A percentile compares a stretch with the other conserved stretches of the same genome.
phyloP scores from a whole-genome alignment of 2,888 invertebrate species.

The Ceramica pisi region DNA sequence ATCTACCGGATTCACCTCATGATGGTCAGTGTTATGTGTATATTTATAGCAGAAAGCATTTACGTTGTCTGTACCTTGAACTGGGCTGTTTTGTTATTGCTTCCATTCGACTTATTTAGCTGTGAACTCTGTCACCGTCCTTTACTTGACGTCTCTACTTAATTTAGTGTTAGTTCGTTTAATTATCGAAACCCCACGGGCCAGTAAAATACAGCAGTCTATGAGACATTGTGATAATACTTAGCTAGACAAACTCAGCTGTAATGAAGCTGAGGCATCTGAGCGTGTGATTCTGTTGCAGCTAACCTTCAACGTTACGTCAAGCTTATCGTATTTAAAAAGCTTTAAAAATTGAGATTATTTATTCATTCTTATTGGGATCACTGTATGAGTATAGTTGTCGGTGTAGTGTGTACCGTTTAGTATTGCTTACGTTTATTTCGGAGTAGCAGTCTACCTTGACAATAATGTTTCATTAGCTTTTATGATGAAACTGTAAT shows the following conservation, averaged over 20 bases:
- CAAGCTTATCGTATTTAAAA: slow-evolving; percentile 84
- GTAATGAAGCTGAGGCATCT: slow-evolving; percentile 64
- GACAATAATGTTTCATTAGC: slow-evolving; percentile 82
- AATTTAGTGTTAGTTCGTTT: slow-evolving; percentile 88
- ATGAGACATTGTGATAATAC: slow-evolving; percentile 89
- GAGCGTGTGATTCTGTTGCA: slow-evolving; percentile 78
- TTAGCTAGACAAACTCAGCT: slow-evolving; percentile 79
- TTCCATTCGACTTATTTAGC: slow-evolving; percentile 76
- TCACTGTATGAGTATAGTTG: slow-evolving; percentile 71
- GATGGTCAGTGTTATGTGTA: slow-evolving; percentile 85
- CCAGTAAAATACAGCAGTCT: slow-evolving; percentile 88
- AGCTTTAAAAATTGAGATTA: slow-evolving; percentile 90
- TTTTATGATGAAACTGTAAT: slow-evolving; percentile 65
- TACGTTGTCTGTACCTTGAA: slow-evolving; percentile 78
- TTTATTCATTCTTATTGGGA: slow-evolving; percentile 85
- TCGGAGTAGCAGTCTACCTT: slow-evolving; percentile 75
- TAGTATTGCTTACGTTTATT: slow-evolving; percentile 71
- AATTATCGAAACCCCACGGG: slow-evolving; percentile 85
- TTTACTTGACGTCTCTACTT: slow-evolving; percentile 88
- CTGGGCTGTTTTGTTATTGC: slow-evolving; percentile 82
- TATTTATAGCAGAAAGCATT: slow-evolving; percentile 84
- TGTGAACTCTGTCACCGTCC: slow-evolving; percentile 85
- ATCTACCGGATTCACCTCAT: slow-evolving; percentile 83
- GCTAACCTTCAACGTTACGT: slow-evolving; percentile 74
- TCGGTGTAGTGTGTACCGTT: slow-evolving; percentile 72